Conservation (phyloP, 2,888 invertebrate genomes). For the Cotesia congregata region DNA sequence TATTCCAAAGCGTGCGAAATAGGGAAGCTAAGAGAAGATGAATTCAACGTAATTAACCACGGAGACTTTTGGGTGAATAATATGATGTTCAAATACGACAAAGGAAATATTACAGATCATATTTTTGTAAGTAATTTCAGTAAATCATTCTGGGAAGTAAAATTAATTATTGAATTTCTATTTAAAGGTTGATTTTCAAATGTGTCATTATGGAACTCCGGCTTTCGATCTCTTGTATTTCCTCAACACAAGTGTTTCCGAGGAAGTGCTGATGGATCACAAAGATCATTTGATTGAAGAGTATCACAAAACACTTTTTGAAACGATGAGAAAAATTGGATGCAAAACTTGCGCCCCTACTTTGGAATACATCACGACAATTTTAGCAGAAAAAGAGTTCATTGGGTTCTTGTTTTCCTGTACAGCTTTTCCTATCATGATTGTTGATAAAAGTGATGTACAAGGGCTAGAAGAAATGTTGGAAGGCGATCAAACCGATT, state of each 20-base stretch:
- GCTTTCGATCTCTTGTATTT: conserved; percentile 71
- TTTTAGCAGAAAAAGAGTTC: conserved; percentile 46
- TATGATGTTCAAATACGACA: conserved; percentile 63
- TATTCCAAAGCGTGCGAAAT: conserved; percentile 42
- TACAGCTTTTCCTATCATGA: conserved; percentile 56
- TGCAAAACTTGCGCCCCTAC: conserved; percentile 58
- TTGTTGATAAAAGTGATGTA: conserved; percentile 54
- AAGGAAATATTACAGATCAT: conserved; percentile 53
- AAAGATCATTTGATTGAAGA: conserved; percentile 53
- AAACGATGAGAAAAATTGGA: conserved; percentile 54
- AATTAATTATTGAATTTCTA: conserved; percentile 32
- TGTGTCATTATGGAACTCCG: conserved; percentile 68
- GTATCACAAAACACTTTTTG: conserved; percentile 51
- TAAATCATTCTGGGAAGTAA: too few species aligned
- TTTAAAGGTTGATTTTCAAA: conserved; percentile 71
- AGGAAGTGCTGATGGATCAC: conserved; percentile 50
- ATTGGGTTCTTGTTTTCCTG: conserved; percentile 54
- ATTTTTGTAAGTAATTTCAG: conserved; percentile 58
- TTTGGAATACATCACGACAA: conserved; percentile 48
- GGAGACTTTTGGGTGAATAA: conserved; percentile 67
- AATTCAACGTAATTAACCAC: conserved; percentile 64
- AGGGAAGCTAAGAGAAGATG: conserved; percentile 37
- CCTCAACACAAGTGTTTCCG: conserved; percentile 65
- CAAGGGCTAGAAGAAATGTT: conserved; percentile 57
- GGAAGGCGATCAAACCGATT: conserved; percentile 19